These are phyloP conservation scores for Clamator glandarius DNA, from an alignment of 2,797 vertebrate genomes.

Conservation along the genomic window DNA sequence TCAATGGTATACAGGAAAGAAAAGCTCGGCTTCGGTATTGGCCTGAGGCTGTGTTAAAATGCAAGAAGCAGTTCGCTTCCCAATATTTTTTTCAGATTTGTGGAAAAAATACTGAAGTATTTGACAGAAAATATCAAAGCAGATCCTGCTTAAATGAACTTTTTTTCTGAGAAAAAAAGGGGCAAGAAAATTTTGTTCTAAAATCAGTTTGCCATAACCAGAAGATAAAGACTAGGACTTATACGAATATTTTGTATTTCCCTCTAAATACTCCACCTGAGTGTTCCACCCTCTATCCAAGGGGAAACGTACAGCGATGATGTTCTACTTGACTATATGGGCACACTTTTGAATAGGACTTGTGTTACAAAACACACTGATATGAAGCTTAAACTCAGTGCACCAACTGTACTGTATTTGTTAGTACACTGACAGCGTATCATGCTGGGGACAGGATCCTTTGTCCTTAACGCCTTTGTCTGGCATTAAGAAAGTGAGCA, in stretches of 20 bases:
- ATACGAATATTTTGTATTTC: not conserved
- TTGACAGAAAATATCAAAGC: not conserved
- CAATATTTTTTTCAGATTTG: not conserved
- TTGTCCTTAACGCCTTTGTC: not conserved
- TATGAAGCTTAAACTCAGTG: not conserved
- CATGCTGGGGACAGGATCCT: not conserved
- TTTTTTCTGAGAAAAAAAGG: not conserved
- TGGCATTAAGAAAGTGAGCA: not conserved
- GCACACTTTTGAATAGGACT: not conserved
- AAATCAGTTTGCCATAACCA: not conserved
- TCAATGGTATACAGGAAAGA: not conserved
- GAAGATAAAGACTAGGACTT: not conserved
- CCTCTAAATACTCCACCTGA: not conserved
- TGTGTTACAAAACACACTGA: not conserved
- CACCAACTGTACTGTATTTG: fast-evolving
- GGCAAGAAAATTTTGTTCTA: not conserved
- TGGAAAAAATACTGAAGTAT: not conserved
- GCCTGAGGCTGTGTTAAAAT: not conserved
- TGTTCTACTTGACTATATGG: not conserved
- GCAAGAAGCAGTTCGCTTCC: not conserved
- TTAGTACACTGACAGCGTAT: not conserved
- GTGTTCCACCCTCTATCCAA: not conserved
- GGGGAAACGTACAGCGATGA: not conserved
- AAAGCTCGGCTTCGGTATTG: not conserved
- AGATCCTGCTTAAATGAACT: not conserved